Evolutionary conservation across 2,797 vertebrate species (phyloP), one percentile per base, ranked within the genome.

Genomic region (Taenioides sp.): DNA sequence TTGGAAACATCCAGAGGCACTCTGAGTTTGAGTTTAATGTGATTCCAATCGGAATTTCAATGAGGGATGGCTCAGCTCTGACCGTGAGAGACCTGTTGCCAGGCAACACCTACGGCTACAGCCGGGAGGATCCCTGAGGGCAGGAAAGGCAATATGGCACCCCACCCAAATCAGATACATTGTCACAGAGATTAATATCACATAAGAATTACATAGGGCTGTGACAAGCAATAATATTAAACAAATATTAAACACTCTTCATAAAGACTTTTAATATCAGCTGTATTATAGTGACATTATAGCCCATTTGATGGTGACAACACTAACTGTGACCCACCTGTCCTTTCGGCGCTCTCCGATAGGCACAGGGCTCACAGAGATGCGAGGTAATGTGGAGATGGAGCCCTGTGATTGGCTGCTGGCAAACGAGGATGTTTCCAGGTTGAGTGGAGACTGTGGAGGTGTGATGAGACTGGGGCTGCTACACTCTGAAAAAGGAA

Each of bases 321-420:
- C 16, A 67, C 27, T 4, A 67, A 54, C 5, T 70, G 16, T 11
- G 20, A 59, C 77, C 2, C 93, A 98, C 97, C 96, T 95, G 94
- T 98, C 97, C 93, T 99, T 99, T 83, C 95, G 94, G 73, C 95
- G 93, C 73, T 98, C 97, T 80, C 96, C 96, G 0, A 94, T 86
- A 55, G 95, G 95, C 0, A 95, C 87, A 0, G 96, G 95, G 76
- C 96, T 98, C 88, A 99, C 87, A 0, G 97, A 97, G 82, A 98
- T 97, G 67, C 95, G 94, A 52, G 97, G 96, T 77, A 97, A 81
- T 0, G 95, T 97, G 83, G 96, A 95, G 80, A 97, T 96, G 67
- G 96, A 97, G 86, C 95, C 94, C 86, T 98, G 97, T 1, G 96
- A 97, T 86, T 98, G 97, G 93, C 94, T 96, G 84, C 96, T 97